Evolutionary conservation across 2,797 vertebrate species (phyloP), one percentile per base, ranked within the genome.

Genomic region (Gymnoscopelus microlampas): DNA sequence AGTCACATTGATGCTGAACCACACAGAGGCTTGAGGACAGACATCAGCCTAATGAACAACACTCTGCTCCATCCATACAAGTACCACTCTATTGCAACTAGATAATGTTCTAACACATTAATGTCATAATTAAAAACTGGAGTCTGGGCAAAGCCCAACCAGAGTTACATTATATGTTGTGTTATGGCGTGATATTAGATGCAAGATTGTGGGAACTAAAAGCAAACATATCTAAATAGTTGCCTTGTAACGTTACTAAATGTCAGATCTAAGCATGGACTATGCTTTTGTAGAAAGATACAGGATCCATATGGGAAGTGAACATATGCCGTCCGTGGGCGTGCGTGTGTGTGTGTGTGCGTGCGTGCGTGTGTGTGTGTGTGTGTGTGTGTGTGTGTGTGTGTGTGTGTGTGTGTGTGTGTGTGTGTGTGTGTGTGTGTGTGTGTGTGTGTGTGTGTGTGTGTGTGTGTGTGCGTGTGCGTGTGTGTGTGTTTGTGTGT

Each of bases 1-100:
- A 74, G 50, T 23, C 15, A 54, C 19, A 61, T 48, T 29, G 56
- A 47, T 69, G 26, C 56, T 53, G 23, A 63, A 26, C 35, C 13
- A 44, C 29, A 53, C 6, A 70, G 15, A 14, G 39, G 62, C 69
- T 5, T 19, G 32, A 19, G 13, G 12, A 1, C 15, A 73, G 63
- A 53, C n/a, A 55, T 8, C 0, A 53, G 9, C 48, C 24, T 60
- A 4, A 24, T 65, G 9, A 48, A 39, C 29, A 35, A 61, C 35
- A 59, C 24, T 11, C 13, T 14, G 44, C 15, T 26, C 2, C 15
- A 58, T 23, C 5, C 3, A 58, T 7, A 15, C 50, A 13, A 48
- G 2, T 62, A 66, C 0, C 1, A 64, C 3, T 39, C 29, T 63
- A 14, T 66, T 15, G n/a, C 3, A 65, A 26, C 12, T 49, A 54